Conservation (phyloP, 2,888 invertebrate species). For the Euphydryas editha region DNA sequence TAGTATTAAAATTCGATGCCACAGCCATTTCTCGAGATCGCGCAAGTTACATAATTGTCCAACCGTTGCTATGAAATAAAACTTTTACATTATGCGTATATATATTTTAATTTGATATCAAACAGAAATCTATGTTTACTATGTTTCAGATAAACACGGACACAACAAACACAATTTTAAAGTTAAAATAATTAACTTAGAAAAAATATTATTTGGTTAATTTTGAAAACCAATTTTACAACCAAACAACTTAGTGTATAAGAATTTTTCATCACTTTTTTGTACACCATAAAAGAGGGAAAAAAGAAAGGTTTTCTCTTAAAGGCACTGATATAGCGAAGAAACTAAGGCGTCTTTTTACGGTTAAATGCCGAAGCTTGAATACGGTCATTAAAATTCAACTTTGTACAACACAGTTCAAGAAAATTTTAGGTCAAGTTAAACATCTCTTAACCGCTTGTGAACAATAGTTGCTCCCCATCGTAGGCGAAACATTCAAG, state of each 20-base stretch:
- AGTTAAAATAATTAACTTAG: too few relatives aligned
- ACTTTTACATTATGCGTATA: too few relatives aligned
- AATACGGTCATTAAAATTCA: slow-evolving; percentile 22
- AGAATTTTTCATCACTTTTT: not conserved
- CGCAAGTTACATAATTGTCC: too few relatives aligned
- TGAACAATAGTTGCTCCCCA: slow-evolving; percentile 7
- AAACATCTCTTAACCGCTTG: slow-evolving; percentile 12
- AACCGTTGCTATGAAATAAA: too few relatives aligned
- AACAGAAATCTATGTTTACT: too few relatives aligned
- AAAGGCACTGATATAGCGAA: not conserved
- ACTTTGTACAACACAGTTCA: slow-evolving; percentile 27
- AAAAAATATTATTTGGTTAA: too few relatives aligned
- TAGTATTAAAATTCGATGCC: too few relatives aligned
- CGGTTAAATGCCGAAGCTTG: slow-evolving; percentile 13
- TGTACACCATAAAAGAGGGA: not conserved
- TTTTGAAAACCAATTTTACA: not conserved
- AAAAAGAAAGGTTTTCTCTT: not conserved
- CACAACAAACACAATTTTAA: too few relatives aligned
- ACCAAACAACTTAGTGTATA: too few relatives aligned
- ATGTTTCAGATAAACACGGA: too few relatives aligned
- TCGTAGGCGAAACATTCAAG: not conserved
- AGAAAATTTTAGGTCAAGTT: slow-evolving; percentile 30
- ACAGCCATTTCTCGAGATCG: too few relatives aligned
- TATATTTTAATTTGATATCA: too few relatives aligned
- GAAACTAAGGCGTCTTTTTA: slow-evolving; percentile 16